Base-by-base conservation (phyloP, 2,113 vertebrate species). In the Willisornis vidua region DNA sequence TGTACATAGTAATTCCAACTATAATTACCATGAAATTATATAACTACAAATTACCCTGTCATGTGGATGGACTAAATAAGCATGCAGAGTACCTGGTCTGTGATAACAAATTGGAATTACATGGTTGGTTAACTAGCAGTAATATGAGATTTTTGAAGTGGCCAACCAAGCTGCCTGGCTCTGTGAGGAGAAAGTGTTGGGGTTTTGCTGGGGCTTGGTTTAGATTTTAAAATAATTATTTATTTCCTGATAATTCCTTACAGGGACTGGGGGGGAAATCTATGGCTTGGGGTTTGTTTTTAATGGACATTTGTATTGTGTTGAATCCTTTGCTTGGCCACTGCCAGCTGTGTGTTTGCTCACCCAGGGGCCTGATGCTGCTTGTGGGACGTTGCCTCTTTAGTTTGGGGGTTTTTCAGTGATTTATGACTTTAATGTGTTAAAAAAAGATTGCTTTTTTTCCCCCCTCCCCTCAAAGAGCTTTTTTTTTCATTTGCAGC, bases 11-110 rank as follows among this genome's bases (percentile, higher is more conserved):
- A 95, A 96, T 97, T 97, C 94, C 20, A 62, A 18, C 82, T 63
- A 18, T 97, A 98, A 97, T 98, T 98, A 89, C 93, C 70, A 87
- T 96, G 97, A 97, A 97, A 97, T 98, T 97, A 94, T 93, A 57
- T 94, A 98, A 96, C 94, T 97, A 80, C 97, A 92, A 97, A 98
- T 98, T 97, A 97, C 90, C 89, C 83, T 94, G 95, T 96, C 94
- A 73, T 86, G 67, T 95, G 91, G 97, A 92, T 94, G 91, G 82
- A 92, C 63, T 97, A 97, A 97, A 96, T 97, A 98, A 96, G 94
- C 93, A 85, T 77, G 74, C 96, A 89, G 58, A 91, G 93, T 97
- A 95, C 95, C 96, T 97, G 91, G 92, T 97, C 93, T 85, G 62
- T 93, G 93, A 95, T 95, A 91, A 94, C 94, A 92, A 95, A 96